Percentiles rank a stretch among this genome's conserved stretches.
phyloP scores from a whole-genome alignment of 2,888 invertebrate species.

The Megalurothrips usitatus region DNA sequence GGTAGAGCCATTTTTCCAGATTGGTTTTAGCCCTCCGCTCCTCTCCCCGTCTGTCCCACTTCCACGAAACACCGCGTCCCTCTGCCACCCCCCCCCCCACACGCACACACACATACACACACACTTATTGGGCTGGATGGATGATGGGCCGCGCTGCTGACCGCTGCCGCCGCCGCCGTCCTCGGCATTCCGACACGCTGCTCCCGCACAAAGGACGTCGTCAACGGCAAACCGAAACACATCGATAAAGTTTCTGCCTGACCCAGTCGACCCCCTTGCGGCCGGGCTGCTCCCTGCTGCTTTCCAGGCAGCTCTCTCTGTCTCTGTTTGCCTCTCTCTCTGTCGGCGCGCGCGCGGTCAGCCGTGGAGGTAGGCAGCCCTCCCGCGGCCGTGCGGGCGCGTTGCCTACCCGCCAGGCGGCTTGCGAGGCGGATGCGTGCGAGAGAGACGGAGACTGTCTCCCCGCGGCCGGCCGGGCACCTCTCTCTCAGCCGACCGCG shows the following conservation, averaged over 20 bases:
- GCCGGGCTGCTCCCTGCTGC: no score
- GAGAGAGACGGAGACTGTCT: no score
- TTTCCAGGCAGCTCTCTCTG: no score
- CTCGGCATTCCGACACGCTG: neutral
- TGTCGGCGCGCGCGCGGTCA: neutral
- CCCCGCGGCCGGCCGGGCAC: no score
- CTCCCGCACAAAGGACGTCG: neutral
- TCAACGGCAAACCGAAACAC: no score
- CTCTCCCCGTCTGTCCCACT: neutral
- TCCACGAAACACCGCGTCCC: no score
- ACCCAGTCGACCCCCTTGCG: no score
- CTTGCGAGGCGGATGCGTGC: neutral
- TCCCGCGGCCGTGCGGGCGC: neutral
- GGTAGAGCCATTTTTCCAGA: neutral
- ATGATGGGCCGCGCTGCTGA: neutral
- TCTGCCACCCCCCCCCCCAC: no score
- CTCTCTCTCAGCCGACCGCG: no score
- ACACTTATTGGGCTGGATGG: conserved; percentile 6
- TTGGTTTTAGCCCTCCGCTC: neutral
- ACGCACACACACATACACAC: neutral
- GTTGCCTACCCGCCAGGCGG: neutral
- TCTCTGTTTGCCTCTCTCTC: no score
- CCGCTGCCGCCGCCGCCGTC: neutral
- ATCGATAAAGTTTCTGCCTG: no score
- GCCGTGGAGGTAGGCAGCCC: neutral